A percentile compares a stretch with the other conserved stretches of the same genome.
These are phyloP conservation scores for Altica lythri DNA, from an alignment of 2,888 invertebrate genomes.

Conservation along the genomic window DNA sequence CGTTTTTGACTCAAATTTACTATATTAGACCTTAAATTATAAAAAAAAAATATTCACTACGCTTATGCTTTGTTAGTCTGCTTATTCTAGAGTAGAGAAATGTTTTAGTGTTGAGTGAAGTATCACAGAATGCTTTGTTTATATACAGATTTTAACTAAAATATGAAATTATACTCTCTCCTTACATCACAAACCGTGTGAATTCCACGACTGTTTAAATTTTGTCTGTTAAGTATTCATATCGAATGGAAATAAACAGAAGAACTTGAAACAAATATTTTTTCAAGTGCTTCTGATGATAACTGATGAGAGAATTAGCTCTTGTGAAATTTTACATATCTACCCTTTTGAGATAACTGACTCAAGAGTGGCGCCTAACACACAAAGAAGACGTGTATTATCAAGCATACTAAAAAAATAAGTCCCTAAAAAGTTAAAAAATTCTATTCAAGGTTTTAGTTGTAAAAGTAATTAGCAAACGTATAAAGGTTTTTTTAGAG, in stretches of 20 bases:
- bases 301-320: not conserved
- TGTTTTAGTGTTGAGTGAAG: conserved; percentile 39
- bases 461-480: too few relatives aligned
- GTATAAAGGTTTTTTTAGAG: too few relatives aligned
- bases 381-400: too few relatives aligned
- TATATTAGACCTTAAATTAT: too few relatives aligned
- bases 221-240: conserved; percentile 28
- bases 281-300: conserved; percentile 19
- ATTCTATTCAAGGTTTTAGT: too few relatives aligned
- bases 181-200: conserved; percentile 43
- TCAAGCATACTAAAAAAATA: too few relatives aligned
- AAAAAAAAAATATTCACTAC: not conserved
- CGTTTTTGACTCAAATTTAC: too few relatives aligned
- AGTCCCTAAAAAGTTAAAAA: too few relatives aligned
- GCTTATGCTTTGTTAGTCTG: conserved; percentile 23
- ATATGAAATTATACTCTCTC: conserved; percentile 42
- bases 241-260: conserved; percentile 19
- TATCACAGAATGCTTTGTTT: conserved; percentile 40
- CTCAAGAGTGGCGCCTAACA: too few relatives aligned
- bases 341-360: too few relatives aligned
- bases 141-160: conserved; percentile 41
- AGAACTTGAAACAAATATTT: conserved; percentile 14
- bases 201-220: conserved; percentile 33
- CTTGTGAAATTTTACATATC: conserved; percentile 5
- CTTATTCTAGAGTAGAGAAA: conserved; percentile 40